Conservation (phyloP, 1,140 invertebrate genomes). For the Eupeodes corollae region DNA sequence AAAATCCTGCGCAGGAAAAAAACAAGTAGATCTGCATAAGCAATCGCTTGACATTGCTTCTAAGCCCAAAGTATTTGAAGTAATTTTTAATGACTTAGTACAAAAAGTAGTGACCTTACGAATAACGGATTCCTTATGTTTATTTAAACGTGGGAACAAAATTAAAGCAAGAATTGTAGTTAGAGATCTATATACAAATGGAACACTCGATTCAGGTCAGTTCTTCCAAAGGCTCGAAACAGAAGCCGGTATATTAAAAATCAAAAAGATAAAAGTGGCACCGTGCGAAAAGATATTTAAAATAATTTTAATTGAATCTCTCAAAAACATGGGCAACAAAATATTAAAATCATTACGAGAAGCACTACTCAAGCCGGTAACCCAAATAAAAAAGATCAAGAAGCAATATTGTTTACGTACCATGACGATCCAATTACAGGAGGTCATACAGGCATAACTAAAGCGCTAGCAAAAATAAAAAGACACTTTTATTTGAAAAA, state of each 20-base stretch:
- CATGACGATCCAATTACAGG: constrained; percentile 6
- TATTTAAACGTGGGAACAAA: not conserved
- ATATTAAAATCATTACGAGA: too few relatives aligned
- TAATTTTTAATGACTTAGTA: not conserved
- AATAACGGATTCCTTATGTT: constrained; percentile 2
- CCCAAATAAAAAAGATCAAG: constrained; percentile 2
- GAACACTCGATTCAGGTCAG: too few relatives aligned
- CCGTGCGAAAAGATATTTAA: too few relatives aligned
- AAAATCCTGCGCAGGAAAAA: not conserved
- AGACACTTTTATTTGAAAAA: constrained; percentile 10
- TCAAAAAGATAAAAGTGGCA: too few relatives aligned
- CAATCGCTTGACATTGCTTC: not conserved
- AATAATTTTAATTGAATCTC: too few relatives aligned
- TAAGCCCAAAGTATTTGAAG: not conserved
- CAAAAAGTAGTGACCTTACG: constrained; percentile 1
- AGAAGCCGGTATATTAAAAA: not conserved
- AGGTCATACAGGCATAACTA: constrained; percentile 11
- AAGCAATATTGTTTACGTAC: constrained; percentile 4
- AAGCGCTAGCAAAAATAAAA: constrained; percentile 10
- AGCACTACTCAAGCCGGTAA: not conserved
- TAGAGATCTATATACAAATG: not conserved
- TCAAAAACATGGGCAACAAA: too few relatives aligned
- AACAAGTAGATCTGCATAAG: not conserved
- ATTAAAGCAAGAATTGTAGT: not conserved
- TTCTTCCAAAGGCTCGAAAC: constrained; percentile 1